Base-by-base conservation (phyloP, 2,888 invertebrate species). In the Leptopterna dolabrata region DNA sequence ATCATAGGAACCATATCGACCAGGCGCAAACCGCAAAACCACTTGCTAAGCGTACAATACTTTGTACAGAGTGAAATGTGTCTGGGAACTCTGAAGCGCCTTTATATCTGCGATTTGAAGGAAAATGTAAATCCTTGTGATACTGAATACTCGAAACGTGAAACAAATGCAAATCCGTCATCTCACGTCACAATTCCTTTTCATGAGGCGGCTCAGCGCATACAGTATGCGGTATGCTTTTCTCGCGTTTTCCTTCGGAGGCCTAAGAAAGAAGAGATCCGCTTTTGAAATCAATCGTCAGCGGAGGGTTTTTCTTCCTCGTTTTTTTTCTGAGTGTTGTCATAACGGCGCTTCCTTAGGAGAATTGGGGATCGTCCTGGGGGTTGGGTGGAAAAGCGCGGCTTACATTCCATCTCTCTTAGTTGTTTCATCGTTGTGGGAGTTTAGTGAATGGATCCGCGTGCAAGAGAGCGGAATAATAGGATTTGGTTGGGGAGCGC, bases 401-500 rank as follows among this genome's bases (percentile, higher is more conserved):
- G 63, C 63, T 63, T 63, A 63, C 63, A 63, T 63, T 24, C 27
- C 24, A 27, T 63, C 63, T 63, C 63, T 63, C 63, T 63, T 63
- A 63, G 63, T 63, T 63, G 63, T 63, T 63, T 63, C 63, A 63
- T 63, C 63, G 63, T 63, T 63, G 63, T 63, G 63, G 63, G 63
- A 63, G 63, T 63, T 63, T 63, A 76, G 43, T 76, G 76, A 81
- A 81, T 30, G 81, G 81, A 55, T 55, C 81, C 55, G 47, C 55
- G 47, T 51, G 81, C 81, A 81, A 81, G 81, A 55, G 81, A 55
- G 81, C 47, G 51, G 81, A 81, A 81, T 81, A 81, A 81, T 81
- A 81, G 81, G 81, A 81, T 81, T 81, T 55, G 55, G 51, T 47
- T 36, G 55, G 36, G 51, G 36, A 55, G 27, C 36, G 76, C 11